Conservation (phyloP, 2,113 vertebrate species). For the Neomonachus schauinslandi region DNA sequence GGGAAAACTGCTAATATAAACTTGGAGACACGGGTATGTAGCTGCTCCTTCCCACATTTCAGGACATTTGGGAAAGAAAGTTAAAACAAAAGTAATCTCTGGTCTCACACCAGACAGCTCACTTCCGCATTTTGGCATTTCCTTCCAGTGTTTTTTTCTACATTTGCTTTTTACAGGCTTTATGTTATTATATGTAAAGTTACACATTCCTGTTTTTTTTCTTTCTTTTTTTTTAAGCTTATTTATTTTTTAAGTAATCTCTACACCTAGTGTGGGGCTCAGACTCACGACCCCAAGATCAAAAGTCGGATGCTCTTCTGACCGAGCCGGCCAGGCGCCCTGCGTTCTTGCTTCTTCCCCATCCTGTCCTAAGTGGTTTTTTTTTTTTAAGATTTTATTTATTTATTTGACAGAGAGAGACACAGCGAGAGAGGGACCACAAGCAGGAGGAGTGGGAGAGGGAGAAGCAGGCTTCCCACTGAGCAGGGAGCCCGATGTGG, state of each 20-base stretch:
- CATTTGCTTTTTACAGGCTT: background rate
- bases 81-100: background rate
- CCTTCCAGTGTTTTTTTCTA: background rate
- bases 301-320: background rate
- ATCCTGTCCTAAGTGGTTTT: background rate
- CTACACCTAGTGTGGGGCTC: background rate
- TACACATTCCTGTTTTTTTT: background rate
- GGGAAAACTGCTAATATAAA: conserved; percentile 91
- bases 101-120: too few relatives aligned
- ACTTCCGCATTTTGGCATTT: background rate
- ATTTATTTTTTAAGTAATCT: background rate
- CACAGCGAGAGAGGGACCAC: too few relatives aligned
- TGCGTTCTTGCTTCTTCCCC: background rate
- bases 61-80: too few relatives aligned
- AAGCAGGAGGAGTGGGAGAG: too few relatives aligned
- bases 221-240: background rate
- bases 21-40: conserved; percentile 92
- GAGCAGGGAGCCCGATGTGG: too few relatives aligned
- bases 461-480: too few relatives aligned
- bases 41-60: background rate
- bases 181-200: background rate
- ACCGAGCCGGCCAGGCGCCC: background rate
- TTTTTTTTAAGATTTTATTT: too few relatives aligned
- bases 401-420: too few relatives aligned
- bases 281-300: background rate